A percentile compares a stretch with the other conserved stretches of the same genome.
Conservation (phyloP, 2,888 invertebrate species). For the Pristionchus mayeri region DNA sequence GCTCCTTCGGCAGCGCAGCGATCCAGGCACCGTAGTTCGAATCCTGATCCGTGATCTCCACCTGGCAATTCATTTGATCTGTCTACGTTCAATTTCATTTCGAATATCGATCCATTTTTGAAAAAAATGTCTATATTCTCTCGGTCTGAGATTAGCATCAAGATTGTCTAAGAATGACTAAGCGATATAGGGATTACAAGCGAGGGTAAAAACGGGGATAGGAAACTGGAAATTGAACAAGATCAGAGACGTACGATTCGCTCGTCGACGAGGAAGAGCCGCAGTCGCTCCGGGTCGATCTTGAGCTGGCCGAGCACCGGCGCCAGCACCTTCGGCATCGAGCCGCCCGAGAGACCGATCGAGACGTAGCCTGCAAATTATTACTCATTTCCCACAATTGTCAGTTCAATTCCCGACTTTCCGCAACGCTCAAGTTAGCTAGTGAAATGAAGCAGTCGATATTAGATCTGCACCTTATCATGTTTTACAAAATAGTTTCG, state of each 20-base stretch:
- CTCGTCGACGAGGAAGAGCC: conserved; percentile 42
- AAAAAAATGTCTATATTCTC: too few species aligned
- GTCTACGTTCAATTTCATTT: too few species aligned
- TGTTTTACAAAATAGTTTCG: too few species aligned
- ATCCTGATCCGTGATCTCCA: background rate
- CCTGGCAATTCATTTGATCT: conserved; percentile 3
- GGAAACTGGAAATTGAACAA: background rate
- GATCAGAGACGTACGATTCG: conserved; percentile 21
- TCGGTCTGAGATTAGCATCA: too few species aligned
- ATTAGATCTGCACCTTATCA: too few species aligned
- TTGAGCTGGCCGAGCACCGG: background rate
- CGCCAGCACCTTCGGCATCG: conserved; percentile 46
- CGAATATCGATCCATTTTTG: too few species aligned
- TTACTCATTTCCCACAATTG: background rate
- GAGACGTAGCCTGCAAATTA: conserved; percentile 34
- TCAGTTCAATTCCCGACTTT: too few species aligned
- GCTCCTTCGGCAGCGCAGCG: conserved; percentile 8
- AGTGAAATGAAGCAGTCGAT: too few species aligned
- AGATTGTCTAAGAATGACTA: too few species aligned
- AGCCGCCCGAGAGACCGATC: conserved; percentile 40
- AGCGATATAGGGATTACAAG: too few species aligned
- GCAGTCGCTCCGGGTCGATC: conserved; percentile 28
- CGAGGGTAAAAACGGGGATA: too few species aligned
- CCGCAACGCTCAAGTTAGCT: too few species aligned
- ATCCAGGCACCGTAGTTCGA: conserved; percentile 43